Percentiles rank a stretch among this genome's conserved stretches.
Conservation (phyloP, 2,888 invertebrate species). For the Platynereis dumerilii region DNA sequence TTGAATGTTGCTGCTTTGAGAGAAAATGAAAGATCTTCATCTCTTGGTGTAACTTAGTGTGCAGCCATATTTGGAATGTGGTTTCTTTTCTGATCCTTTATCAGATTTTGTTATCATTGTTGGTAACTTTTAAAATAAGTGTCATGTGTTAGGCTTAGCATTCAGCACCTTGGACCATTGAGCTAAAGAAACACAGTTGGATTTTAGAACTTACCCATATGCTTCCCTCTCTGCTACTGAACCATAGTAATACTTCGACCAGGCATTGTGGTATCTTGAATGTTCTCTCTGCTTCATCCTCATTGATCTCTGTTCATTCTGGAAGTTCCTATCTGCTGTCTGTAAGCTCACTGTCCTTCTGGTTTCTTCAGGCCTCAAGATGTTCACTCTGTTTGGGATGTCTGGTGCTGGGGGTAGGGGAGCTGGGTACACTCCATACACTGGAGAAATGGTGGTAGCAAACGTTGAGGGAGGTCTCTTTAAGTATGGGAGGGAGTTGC, state of each 20-base stretch:
- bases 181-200: too few species aligned
- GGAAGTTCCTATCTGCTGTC: slow-evolving; percentile 55
- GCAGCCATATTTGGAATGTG: too few species aligned
- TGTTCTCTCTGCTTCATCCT: slow-evolving; percentile 59
- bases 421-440: slow-evolving; percentile 33
- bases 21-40: too few species aligned
- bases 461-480: too few species aligned
- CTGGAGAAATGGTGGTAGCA: slow-evolving; percentile 4
- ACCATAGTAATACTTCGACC: slow-evolving; percentile 60
- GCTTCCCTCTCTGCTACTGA: slow-evolving; percentile 56
- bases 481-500: too few species aligned
- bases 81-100: too few species aligned
- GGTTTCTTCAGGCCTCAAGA: slow-evolving; percentile 49
- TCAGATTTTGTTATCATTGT: too few species aligned
- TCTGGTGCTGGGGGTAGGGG: slow-evolving; percentile 32
- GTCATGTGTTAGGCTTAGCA: too few species aligned
- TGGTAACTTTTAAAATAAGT: too few species aligned
- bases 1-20: too few species aligned
- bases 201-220: slow-evolving; percentile 57
- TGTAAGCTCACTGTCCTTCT: slow-evolving; percentile 54
- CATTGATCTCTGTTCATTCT: slow-evolving; percentile 53
- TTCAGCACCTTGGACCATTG: too few species aligned
- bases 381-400: slow-evolving; percentile 45
- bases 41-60: too few species aligned
- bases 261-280: slow-evolving; percentile 58